Conservation (phyloP, 2,113 vertebrate species). For the Elachura formosa region DNA sequence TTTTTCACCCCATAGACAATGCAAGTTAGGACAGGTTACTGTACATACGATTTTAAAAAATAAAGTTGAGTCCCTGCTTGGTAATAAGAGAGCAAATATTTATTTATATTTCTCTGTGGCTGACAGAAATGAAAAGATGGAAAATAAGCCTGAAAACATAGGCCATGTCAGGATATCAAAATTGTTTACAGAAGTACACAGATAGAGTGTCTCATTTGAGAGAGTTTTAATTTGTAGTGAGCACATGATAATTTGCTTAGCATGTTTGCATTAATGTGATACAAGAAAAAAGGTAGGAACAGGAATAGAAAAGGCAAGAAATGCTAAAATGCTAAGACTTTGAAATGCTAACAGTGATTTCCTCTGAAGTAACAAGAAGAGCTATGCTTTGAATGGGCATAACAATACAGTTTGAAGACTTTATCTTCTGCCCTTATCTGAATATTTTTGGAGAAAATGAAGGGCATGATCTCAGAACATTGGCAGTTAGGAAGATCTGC, state of each 20-base stretch:
- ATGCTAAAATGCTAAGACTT: not conserved
- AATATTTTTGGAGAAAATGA: not conserved
- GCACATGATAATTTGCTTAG: not conserved
- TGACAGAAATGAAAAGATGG: not conserved
- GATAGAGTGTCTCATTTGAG: not conserved
- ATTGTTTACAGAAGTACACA: not conserved
- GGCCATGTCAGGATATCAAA: not conserved
- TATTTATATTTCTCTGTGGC: not conserved
- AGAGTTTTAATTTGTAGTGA: not conserved
- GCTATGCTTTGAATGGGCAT: not conserved
- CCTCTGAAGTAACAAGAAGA: not conserved
- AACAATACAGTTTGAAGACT: not conserved
- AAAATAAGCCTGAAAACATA: not conserved
- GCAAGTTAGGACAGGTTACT: not conserved
- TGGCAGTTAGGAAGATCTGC: not conserved
- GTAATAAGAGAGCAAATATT: not conserved
- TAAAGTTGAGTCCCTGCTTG: not conserved
- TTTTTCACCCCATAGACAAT: not conserved
- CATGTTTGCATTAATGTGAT: not conserved
- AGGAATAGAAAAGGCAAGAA: not conserved
- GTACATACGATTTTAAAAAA: not conserved
- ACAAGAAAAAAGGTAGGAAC: not conserved
- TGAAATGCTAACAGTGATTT: not conserved
- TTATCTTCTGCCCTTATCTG: not conserved
- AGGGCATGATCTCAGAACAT: not conserved